phyloP scores from a whole-genome alignment of 1,140 invertebrate genomes.

The Ptiloglossa arizonensis region DNA sequence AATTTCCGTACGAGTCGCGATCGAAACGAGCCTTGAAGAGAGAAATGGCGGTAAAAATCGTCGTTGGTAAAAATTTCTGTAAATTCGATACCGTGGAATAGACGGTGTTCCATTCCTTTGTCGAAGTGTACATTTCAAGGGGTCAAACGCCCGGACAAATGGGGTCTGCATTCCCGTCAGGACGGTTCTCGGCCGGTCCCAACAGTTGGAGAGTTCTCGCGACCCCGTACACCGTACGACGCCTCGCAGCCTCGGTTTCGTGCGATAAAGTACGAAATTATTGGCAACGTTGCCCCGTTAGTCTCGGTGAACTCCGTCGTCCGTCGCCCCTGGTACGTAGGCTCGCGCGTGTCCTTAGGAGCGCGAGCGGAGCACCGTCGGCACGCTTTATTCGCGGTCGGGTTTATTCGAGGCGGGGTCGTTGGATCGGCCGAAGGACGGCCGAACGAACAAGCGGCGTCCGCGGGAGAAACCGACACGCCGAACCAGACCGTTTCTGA shows the following conservation, averaged over 20 bases:
- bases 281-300: conserved; percentile 15
- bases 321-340: not conserved
- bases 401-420: conserved; percentile 50
- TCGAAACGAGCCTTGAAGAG: no score
- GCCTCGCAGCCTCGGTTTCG: not conserved
- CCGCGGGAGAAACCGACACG: not conserved
- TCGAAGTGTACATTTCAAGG: no score
- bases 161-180: no score
- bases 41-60: no score
- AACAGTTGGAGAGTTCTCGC: no score
- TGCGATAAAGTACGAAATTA: no score
- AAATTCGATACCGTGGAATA: no score
- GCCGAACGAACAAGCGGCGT: not conserved
- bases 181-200: no score
- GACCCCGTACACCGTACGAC: not conserved
- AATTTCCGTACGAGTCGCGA: no score
- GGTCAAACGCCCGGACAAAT: no score
- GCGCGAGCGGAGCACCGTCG: not conserved
- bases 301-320: not conserved
- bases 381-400: conserved; percentile 45
- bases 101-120: no score
- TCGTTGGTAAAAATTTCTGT: no score
- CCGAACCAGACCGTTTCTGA: conserved; percentile 35
- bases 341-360: not conserved
- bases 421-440: conserved; percentile 46